These are phyloP conservation scores for Thamnophis elegans DNA, from an alignment of 2,797 vertebrate genomes.

Conservation along the genomic window DNA sequence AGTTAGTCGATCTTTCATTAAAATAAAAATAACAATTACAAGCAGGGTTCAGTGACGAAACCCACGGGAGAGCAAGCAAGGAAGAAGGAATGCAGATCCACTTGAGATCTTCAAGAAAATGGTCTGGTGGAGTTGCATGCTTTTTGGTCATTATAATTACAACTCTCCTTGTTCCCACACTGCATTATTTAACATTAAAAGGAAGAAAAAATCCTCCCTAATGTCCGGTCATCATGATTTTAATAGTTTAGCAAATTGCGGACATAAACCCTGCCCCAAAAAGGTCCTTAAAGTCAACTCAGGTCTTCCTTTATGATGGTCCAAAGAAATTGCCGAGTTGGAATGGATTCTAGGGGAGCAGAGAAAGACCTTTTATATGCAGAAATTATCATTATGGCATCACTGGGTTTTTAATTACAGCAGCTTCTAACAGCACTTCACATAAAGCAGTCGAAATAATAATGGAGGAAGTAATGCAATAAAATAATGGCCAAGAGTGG, in stretches of 20 bases:
- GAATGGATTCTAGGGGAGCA: constrained; percentile 62
- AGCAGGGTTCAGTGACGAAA: not conserved
- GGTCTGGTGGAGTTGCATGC: not conserved
- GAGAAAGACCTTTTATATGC: constrained; percentile 70
- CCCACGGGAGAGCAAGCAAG: too few species aligned
- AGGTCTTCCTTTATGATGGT: constrained; percentile 61
- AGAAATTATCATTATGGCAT: constrained; percentile 71
- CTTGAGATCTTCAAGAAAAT: not conserved
- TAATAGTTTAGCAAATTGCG: constrained; percentile 50
- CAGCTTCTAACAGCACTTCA: constrained; percentile 68
- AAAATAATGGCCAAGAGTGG: constrained; percentile 57
- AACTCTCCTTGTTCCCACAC: constrained; percentile 21
- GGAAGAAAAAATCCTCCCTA: not conserved
- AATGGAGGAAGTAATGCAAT: constrained; percentile 68
- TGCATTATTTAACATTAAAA: not conserved
- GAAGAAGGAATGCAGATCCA: not conserved
- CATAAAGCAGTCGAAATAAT: constrained; percentile 69
- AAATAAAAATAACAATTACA: not conserved
- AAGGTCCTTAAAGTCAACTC: constrained; percentile 58
- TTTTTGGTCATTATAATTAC: constrained; percentile 19
- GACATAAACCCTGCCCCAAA: constrained; percentile 26
- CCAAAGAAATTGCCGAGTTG: constrained; percentile 62
- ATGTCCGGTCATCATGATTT: constrained; percentile 31
- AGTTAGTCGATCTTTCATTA: not conserved
- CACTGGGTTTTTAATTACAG: constrained; percentile 77